phyloP scores from a whole-genome alignment of 2,888 invertebrate species.

The Erpobdella octoculata region DNA sequence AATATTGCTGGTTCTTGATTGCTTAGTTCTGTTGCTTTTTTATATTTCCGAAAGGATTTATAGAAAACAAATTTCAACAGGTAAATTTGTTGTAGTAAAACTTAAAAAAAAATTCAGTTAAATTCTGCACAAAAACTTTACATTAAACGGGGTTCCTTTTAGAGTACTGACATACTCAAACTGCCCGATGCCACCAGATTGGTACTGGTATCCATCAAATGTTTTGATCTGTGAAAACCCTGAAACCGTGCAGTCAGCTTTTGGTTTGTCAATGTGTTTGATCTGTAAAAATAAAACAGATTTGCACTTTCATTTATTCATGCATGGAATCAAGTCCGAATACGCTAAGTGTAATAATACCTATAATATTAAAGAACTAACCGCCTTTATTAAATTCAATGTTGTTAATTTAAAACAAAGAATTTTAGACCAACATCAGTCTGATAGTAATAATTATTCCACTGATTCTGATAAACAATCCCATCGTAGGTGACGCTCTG shows the following conservation, averaged over 20 bases:
- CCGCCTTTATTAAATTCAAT: neutral
- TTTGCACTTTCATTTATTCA: no score
- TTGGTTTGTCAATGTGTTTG: slow-evolving; percentile 8
- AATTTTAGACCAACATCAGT: neutral
- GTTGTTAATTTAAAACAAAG: neutral
- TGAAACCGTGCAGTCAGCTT: slow-evolving; percentile 13
- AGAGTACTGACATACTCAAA: slow-evolving; percentile 4
- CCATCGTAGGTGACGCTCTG: neutral
- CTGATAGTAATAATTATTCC: slow-evolving; percentile 1
- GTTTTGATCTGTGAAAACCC: slow-evolving; percentile 16
- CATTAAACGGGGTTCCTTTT: slow-evolving; percentile 15
- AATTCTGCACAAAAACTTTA: no score
- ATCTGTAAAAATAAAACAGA: no score
- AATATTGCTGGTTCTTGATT: no score
- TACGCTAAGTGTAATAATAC: no score
- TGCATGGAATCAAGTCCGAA: no score
- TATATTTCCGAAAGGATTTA: no score
- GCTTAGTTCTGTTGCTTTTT: no score
- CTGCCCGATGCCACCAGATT: neutral
- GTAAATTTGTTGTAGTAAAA: no score
- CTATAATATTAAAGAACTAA: neutral
- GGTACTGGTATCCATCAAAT: slow-evolving; percentile 22
- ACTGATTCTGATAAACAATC: neutral
- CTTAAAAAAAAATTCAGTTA: no score
- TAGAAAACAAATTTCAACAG: no score